Percentiles rank a stretch among this genome's conserved stretches.
Conservation (phyloP, 2,113 vertebrate genomes). For the Oryctolagus cuniculus region DNA sequence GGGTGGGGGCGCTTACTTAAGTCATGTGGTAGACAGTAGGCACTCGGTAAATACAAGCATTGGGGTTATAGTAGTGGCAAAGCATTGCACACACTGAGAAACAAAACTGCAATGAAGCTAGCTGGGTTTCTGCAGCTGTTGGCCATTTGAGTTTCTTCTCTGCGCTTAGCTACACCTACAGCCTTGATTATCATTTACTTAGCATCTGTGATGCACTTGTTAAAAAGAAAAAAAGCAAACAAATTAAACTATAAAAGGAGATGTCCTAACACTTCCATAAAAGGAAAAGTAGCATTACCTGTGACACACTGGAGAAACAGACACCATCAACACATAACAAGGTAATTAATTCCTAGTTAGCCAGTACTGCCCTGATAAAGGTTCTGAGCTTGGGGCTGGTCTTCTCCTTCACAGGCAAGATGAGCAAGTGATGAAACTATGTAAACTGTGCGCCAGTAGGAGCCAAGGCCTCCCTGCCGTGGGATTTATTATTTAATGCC, state of each 20-base stretch:
- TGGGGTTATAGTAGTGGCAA: background rate
- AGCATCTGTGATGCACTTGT: background rate
- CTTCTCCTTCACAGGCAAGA: conserved; percentile 45
- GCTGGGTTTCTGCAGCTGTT: no score
- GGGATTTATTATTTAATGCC: background rate
- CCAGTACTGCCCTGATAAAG: background rate
- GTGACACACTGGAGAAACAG: background rate
- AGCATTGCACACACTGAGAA: background rate
- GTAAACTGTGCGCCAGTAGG: background rate
- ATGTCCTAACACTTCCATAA: background rate
- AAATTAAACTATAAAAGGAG: background rate
- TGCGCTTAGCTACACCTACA: rapidly evolving
- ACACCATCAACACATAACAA: background rate
- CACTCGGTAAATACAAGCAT: rapidly evolving
- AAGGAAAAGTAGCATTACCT: background rate
- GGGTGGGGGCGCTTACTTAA: background rate
- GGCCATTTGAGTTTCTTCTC: background rate
- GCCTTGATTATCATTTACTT: background rate
- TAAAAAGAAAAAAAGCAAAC: background rate
- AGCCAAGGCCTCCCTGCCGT: background rate
- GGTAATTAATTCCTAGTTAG: conserved; percentile 65
- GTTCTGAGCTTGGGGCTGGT: background rate
- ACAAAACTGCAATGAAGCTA: background rate
- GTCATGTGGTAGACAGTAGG: background rate
- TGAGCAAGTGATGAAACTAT: conserved; percentile 43